phyloP scores from a whole-genome alignment of 2,888 invertebrate genomes.

The Pycnomerus fuliginosus region DNA sequence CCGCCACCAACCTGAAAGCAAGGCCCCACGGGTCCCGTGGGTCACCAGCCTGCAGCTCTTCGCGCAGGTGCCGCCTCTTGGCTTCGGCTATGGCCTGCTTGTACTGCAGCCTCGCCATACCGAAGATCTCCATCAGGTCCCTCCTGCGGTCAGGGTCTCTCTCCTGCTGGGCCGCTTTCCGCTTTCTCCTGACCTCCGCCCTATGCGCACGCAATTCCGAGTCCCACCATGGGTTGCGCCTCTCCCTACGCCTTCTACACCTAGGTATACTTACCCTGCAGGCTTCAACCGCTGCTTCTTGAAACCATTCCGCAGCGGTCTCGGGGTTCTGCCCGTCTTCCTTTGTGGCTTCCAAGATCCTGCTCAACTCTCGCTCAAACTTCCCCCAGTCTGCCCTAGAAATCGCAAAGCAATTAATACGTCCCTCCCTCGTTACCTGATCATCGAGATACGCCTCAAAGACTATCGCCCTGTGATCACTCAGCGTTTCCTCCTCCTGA shows the following conservation, averaged over 20 bases:
- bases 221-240: constrained; percentile 7
- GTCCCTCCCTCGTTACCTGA: not conserved
- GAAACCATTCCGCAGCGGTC: constrained; percentile 1
- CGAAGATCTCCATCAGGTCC: not conserved
- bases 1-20: constrained; percentile 1
- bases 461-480: constrained; percentile 21
- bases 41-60: constrained; percentile 1
- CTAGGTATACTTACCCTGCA: constrained; percentile 6
- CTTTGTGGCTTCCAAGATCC: not conserved
- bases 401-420: not conserved
- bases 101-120: not conserved
- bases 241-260: not conserved
- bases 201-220: not conserved
- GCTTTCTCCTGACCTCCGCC: not conserved
- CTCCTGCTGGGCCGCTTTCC: constrained; percentile 5
- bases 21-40: constrained; percentile 11
- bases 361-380: not conserved
- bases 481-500: constrained; percentile 18
- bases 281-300: constrained; percentile 6
- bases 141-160: not conserved
- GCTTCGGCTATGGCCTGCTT: constrained; percentile 10
- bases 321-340: constrained; percentile 5
- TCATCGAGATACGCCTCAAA: not conserved
- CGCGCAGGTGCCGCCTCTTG: constrained; percentile 2
- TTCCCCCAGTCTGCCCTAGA: constrained; percentile 1